Base-by-base conservation (phyloP, 2,888 invertebrate genomes). In the Scotopteryx bipunctaria region DNA sequence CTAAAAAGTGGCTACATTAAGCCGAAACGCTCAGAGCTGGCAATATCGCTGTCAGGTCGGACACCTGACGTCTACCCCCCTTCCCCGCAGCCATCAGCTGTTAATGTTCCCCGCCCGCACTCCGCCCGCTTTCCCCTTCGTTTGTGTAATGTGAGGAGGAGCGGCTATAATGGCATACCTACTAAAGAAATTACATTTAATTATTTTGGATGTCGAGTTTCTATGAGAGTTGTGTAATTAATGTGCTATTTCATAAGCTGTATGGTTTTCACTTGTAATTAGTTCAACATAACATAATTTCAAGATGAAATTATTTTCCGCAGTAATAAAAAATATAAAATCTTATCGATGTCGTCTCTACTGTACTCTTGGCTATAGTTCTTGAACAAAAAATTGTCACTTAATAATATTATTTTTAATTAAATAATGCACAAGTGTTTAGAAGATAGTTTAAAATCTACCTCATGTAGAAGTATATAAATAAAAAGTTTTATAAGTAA, bases 91-190 rank as follows among this genome's bases (percentile, higher is more conserved):
- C 81, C 86, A 86, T 90, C 89, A 89, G 89, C 89, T 89, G 89
- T 89, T 89, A 89, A 89, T 87, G 83, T 82, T 67, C 61, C 76
- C 72, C 72, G 67, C 77, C 81, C 78, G 59, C 73, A 72, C 74
- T 78, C 69, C 74, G 74, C 66, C 72, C 71, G 72, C 90, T 90
- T 91, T 90, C 90, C 89, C 90, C 91, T 91, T 90, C 91, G 89
- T 90, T 90, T 86, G 90, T 84, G 87, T 88, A 88, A 90, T 86
- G 82, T 65, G 86, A 76, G 89, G 87, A 86, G 81, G 76, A 73
- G 66, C 72, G 86, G 82, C 77, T 57, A 66, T 61, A 62, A 48
- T 57, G 66, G 71, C 69, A 70, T 63, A 66, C n/a, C n/a, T n/a
- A n/a, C 61, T 55, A 47, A 56, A 58, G 64, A 67, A 67, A 68